Evolutionary conservation across 2,888 invertebrate species (phyloP).

Genomic region (Acanthosoma haemorrhoidale): DNA sequence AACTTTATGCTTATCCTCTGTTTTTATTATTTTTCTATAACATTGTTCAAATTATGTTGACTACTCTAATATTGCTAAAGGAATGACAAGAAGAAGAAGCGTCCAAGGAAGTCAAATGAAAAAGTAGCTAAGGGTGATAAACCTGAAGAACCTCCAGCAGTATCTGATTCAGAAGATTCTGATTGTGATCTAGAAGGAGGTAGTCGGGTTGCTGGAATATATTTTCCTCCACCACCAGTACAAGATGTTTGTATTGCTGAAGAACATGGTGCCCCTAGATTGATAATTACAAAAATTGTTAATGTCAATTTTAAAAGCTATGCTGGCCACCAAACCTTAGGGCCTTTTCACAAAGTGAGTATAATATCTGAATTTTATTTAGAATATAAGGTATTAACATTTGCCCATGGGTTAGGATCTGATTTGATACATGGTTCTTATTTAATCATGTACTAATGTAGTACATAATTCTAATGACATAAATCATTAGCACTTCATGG

Average conservation of each 20-base stretch:
- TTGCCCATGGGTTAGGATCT: no score
- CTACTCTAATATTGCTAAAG: not conserved
- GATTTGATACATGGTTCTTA: no score
- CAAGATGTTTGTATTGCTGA: slow-evolving; percentile 59
- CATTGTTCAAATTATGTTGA: no score
- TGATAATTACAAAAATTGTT: slow-evolving; percentile 85
- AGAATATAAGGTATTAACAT: not conserved
- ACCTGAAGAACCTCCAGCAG: not conserved
- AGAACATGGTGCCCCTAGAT: slow-evolving; percentile 69
- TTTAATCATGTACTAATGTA: no score
- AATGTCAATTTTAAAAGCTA: slow-evolving; percentile 97
- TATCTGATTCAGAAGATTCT: slow-evolving; percentile 21
- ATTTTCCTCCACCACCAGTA: slow-evolving; percentile 70
- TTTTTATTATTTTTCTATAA: no score
- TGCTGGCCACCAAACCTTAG: slow-evolving; percentile 72
- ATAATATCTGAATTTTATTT: not conserved
- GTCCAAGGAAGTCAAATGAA: not conserved
- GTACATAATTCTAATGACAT: no score
- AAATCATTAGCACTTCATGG: no score
- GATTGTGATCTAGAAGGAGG: slow-evolving; percentile 51
- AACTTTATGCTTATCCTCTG: no score
- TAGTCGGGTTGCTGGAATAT: slow-evolving; percentile 70
- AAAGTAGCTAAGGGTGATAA: not conserved
- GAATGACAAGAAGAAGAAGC: not conserved
- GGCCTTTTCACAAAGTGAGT: slow-evolving; percentile 91